Percentiles rank a stretch among this genome's conserved stretches.
These are phyloP conservation scores for Cosmia trapezina DNA, from an alignment of 2,888 invertebrate genomes.

Conservation along the genomic window DNA sequence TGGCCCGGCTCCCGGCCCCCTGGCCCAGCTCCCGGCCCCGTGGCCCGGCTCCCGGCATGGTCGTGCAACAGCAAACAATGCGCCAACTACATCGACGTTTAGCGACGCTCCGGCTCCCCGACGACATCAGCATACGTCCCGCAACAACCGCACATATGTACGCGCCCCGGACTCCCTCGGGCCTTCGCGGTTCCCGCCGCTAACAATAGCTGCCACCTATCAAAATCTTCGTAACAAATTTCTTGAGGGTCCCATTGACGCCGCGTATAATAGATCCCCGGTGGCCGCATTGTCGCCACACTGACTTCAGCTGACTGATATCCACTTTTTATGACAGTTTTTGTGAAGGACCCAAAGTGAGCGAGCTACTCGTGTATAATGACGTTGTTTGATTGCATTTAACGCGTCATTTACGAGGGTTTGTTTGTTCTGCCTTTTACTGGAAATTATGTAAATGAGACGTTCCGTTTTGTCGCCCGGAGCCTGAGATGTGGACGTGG, in stretches of 20 bases:
- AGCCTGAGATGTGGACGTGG: conserved; percentile 29
- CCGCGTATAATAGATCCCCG: conserved; percentile 79
- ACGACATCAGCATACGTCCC: conserved; percentile 71
- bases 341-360: conserved; percentile 73
- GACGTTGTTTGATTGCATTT: conserved; percentile 85
- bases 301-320: conserved; percentile 79
- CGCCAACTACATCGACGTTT: conserved; percentile 73
- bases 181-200: conserved; percentile 55
- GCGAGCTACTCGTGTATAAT: conserved; percentile 82
- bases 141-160: conserved; percentile 69
- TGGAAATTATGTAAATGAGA: conserved; percentile 83
- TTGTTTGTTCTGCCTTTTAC: conserved; percentile 80
- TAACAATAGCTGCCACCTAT: conserved; percentile 80
- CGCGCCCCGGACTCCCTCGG: conserved; percentile 43
- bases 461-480: conserved; percentile 64
- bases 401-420: conserved; percentile 86
- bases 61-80: conserved; percentile 75
- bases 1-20: conserved; percentile 34
- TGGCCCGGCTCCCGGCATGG: conserved; percentile 23
- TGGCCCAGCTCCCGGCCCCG: conserved; percentile 39
- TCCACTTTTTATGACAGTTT: conserved; percentile 79
- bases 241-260: conserved; percentile 83
- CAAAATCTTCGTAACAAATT: conserved; percentile 85
- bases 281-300: conserved; percentile 80
- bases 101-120: conserved; percentile 75